Evolutionary conservation across 2,888 invertebrate species (phyloP).

Genomic region (Caenorhabditis zanzibari): DNA sequence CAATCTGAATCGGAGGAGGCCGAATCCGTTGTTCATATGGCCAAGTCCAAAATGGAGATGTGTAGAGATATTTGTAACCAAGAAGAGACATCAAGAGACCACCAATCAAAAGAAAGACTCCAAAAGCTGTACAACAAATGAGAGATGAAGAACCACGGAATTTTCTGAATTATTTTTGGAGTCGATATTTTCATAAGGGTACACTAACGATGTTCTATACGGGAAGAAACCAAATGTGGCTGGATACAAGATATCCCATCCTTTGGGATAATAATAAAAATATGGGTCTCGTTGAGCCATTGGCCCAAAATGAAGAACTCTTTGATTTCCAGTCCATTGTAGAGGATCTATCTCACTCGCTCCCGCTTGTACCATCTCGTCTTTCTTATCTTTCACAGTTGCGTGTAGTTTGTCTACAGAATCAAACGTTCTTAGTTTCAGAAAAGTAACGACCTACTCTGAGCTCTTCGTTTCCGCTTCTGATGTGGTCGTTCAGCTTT

Average conservation of each 20-base stretch:
- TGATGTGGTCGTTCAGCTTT: conserved; percentile 79
- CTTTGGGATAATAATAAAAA: conserved; percentile 84
- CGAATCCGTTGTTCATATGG: conserved; percentile 67
- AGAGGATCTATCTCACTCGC: conserved; percentile 81
- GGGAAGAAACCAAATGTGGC: conserved; percentile 84
- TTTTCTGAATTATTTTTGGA: conserved; percentile 75
- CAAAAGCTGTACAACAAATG: conserved; percentile 82
- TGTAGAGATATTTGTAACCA: conserved; percentile 79
- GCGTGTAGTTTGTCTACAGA: conserved; percentile 81
- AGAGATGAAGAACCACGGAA: conserved; percentile 83
- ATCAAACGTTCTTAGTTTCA: background rate
- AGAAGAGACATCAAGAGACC: conserved; percentile 81
- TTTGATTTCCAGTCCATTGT: conserved; percentile 83
- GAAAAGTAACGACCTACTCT: conserved; percentile 75
- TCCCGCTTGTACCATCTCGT: conserved; percentile 82
- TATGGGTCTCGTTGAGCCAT: conserved; percentile 83
- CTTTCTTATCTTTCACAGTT: conserved; percentile 80
- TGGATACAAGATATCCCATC: conserved; percentile 84
- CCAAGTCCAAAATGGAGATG: conserved; percentile 82
- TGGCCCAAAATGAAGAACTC: conserved; percentile 83
- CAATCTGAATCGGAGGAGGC: conserved; percentile 82
- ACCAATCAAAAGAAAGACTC: conserved; percentile 82
- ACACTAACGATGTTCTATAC: conserved; percentile 82
- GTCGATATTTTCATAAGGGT: background rate
- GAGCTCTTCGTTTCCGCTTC: conserved; percentile 81